Conservation (phyloP, 2,113 vertebrate species). For the Sylvietta virens region DNA sequence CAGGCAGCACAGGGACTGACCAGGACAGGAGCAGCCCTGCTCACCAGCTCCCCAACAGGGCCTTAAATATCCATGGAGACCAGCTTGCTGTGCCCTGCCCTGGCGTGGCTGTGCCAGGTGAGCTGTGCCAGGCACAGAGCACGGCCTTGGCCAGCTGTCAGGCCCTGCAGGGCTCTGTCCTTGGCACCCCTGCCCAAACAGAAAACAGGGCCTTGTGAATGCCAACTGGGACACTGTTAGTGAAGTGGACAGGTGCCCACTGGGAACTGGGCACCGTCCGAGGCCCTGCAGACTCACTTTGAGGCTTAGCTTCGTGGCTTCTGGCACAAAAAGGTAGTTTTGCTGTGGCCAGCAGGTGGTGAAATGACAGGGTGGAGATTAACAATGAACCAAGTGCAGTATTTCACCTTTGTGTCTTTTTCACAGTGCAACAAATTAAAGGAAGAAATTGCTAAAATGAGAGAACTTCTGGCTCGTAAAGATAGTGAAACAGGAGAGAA, state of each 20-base stretch:
- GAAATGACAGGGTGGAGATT: neutral
- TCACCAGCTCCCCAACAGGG: neutral
- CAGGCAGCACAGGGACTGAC: neutral
- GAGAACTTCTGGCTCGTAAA: slow-evolving; percentile 89
- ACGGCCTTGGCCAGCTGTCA: neutral
- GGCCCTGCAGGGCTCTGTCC: neutral
- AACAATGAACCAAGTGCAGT: neutral
- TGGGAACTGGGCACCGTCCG: neutral
- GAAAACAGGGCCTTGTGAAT: neutral
- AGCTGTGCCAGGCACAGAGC: neutral
- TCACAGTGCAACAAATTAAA: slow-evolving; percentile 90
- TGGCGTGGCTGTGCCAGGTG: neutral
- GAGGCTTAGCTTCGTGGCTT: neutral
- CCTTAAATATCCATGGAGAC: neutral
- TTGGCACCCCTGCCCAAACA: neutral
- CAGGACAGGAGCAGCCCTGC: neutral
- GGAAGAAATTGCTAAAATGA: slow-evolving; percentile 92
- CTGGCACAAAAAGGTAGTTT: neutral
- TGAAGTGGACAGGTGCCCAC: neutral
- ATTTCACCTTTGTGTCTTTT: neutral
- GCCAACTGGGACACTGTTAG: neutral
- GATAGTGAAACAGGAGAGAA: slow-evolving; percentile 93
- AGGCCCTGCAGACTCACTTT: neutral
- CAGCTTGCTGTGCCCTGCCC: neutral
- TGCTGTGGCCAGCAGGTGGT: neutral